Evolutionary conservation across 30 jellyfish, hydroid and myxozoan species (phyloP), one percentile per base, ranked within the genome.

Genomic region (Rhopilema esculentum): DNA sequence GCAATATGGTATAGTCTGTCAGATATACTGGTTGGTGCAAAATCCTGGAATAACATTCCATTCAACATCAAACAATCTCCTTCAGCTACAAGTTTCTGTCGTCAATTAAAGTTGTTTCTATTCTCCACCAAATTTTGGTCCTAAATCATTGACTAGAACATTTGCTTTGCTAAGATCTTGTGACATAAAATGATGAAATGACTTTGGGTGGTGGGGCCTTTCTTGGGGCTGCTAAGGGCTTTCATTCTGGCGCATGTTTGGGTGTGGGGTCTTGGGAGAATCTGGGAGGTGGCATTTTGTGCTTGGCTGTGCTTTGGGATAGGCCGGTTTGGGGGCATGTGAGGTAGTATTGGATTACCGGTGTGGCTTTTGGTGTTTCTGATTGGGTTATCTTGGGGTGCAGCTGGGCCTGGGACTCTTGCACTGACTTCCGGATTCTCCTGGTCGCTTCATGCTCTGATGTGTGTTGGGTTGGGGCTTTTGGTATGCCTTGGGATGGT

Each of bases 51-150:
- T 57, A 57, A 61, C 29, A 53, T 57, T 77, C 79, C 88, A 19
- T 27, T 22, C 40, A 57, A 16, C 85, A 77, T 77, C 82, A 77
- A 77, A 29, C 79, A 77, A 77, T 76, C 80, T 27, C 88, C 88
- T 61, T 77, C 85, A 16, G 79, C 22, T 4, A 24, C 57, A 29
- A 50, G 18, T 40, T 50, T 77, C 32, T 83, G 79, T 25, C 88
- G 40, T 50, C 49, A 77, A 77, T 9, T 75, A 50, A 77, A 77
- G 64, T 4, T 61, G 21, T 25, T 50, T 79, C 29, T 79, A 27
- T 65, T 79, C 89, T 27, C 84, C 27, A 79, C 85, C 52, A 79
- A 61, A 79, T 79, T 52, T 26, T 15, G 28, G 27, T 33, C 57
- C 12, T 40, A 12, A 2, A 40, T 40, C 6, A 40, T 40, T 40